Evolutionary conservation across 2,888 invertebrate genomes (phyloP), one percentile per base, ranked within the genome.

Genomic region (Athripsodes cinereus): DNA sequence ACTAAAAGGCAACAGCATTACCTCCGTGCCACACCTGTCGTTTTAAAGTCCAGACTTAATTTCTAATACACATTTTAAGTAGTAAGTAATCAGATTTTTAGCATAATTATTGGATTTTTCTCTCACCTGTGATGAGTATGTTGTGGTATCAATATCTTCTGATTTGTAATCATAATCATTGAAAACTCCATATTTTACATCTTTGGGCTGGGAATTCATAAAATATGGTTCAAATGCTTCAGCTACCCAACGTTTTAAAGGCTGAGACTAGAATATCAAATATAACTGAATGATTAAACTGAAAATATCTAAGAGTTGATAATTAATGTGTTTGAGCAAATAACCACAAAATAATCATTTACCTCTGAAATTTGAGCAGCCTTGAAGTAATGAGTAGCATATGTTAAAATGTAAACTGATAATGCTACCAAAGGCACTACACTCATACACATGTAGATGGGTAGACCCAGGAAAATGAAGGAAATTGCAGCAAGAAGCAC

Each of bases 221-320:
- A 64, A 64, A 51, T 60, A 64, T n/a, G 64, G 64, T 51, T 64
- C 64, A 55, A 55, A 60, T 10, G 59, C 64, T 54, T 62, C 64
- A 10, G 64, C 64, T 46, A 64, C 60, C 64, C 64, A 64, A 11
- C 59, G 53, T 31, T 57, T 60, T 26, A 56, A 57, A 2, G 62
- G 62, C 19, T 58, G 55, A 18, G 46, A 35, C 63, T 63, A 52
- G 31, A 54, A 62, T 6, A 57, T 22, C 21, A 22, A 55, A 20
- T 20, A 55, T 31, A 50, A 20, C 11, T 47, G 19, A 47, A 20
- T n/a, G 13, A 40, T 40, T 3, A n/a, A 40, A 40, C 2, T 40
- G 40, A 40, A 16, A 40, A 40, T 40, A n/a, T 40, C n/a, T n/a
- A n/a, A n/a, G n/a, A n/a, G n/a, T n/a, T n/a, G n/a, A n/a, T n/a